Percentiles rank a stretch among this genome's conserved stretches.
Evolutionary conservation across 2,888 invertebrate genomes (phyloP).

Genomic region (Junonia oenone): DNA sequence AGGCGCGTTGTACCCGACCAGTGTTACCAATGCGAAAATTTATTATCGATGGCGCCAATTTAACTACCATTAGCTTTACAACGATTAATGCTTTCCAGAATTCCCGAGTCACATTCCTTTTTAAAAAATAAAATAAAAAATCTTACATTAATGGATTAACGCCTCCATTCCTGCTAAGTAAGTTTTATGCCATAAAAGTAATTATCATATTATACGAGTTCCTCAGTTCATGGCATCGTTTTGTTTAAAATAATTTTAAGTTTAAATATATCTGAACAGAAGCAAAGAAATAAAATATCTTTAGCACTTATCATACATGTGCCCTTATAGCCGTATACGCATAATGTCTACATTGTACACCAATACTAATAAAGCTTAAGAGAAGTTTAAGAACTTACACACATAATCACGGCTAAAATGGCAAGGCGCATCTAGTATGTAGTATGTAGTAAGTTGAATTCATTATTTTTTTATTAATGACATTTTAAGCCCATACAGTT

Average conservation of each 20-base stretch:
- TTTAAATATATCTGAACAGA: not conserved
- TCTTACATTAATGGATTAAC: constrained; percentile 10
- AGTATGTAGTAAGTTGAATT: too few relatives aligned
- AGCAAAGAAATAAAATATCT: too few relatives aligned
- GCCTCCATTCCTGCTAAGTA: constrained; percentile 6
- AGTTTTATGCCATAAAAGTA: not conserved
- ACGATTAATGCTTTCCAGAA: constrained; percentile 23
- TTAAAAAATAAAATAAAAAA: constrained; percentile 10
- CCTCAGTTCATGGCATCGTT: not conserved
- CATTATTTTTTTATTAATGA: too few relatives aligned
- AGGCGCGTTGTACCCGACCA: constrained; percentile 33
- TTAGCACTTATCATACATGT: too few relatives aligned
- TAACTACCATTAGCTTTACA: constrained; percentile 33
- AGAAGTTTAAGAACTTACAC: too few relatives aligned
- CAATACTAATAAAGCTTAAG: too few relatives aligned
- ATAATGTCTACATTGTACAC: too few relatives aligned
- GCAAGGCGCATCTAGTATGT: too few relatives aligned
- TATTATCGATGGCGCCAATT: constrained; percentile 50
- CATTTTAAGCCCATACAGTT: too few relatives aligned
- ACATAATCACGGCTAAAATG: too few relatives aligned
- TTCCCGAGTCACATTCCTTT: constrained; percentile 13
- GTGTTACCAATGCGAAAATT: constrained; percentile 49
- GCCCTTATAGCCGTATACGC: too few relatives aligned
- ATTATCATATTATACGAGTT: not conserved
- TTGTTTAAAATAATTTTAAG: not conserved